These are phyloP conservation scores for Mohoua ochrocephala DNA, from an alignment of 2,113 vertebrate species.

Conservation along the genomic window DNA sequence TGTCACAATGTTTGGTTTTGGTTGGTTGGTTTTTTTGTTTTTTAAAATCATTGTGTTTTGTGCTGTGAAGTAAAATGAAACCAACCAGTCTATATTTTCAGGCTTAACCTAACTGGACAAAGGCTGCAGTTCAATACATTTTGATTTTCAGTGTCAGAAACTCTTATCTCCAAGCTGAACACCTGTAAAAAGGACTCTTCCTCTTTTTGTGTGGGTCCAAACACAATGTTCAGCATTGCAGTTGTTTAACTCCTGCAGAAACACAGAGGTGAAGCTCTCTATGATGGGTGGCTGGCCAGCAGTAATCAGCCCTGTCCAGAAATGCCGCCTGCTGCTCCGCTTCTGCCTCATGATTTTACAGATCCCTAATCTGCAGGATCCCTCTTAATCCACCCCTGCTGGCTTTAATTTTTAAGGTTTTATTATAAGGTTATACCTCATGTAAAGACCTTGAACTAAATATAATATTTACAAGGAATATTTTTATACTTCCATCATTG, in stretches of 20 bases:
- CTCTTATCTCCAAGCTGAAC: background rate
- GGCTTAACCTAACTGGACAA: background rate
- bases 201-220: background rate
- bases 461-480: background rate
- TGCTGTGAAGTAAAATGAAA: background rate
- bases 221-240: background rate
- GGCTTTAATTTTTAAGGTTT: background rate
- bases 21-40: background rate
- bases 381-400: background rate
- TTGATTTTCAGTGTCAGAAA: background rate
- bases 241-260: background rate
- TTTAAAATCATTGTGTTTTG: background rate
- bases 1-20: background rate
- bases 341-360: slow-evolving; percentile 13
- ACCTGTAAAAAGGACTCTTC: background rate
- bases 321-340: background rate
- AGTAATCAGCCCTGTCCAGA: background rate
- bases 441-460: background rate
- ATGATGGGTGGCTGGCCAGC: background rate
- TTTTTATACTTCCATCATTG: background rate
- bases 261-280: background rate
- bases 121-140: background rate
- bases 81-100: background rate
- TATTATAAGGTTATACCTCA: background rate
- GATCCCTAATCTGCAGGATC: background rate